Evolutionary conservation across 2,797 vertebrate species (phyloP).

Genomic region (Eleutherodactylus coqui): DNA sequence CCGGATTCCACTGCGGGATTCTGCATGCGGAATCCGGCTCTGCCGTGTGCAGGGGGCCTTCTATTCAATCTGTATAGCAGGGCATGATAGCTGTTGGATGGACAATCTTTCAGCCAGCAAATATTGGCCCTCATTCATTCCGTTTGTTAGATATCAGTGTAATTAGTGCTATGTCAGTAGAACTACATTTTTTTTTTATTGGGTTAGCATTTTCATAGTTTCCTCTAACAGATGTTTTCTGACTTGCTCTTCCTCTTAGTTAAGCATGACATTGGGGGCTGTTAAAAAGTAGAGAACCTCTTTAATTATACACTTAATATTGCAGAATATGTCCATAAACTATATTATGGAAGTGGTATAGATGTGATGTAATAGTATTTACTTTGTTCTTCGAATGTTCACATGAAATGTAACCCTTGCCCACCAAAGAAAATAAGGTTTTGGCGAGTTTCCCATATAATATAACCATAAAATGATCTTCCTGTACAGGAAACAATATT

Average conservation of each 20-base stretch:
- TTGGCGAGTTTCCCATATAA: not conserved
- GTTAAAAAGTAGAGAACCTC: not conserved
- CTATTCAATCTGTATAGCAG: no score
- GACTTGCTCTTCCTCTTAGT: not conserved
- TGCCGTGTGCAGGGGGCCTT: no score
- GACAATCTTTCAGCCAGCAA: no score
- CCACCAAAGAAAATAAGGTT: not conserved
- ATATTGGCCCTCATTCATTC: no score
- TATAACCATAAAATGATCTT: constrained; percentile 51
- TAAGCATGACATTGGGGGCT: not conserved
- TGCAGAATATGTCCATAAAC: not conserved
- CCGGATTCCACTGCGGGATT: no score
- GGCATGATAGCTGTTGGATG: no score
- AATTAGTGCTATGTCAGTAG: not conserved
- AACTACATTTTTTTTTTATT: not conserved
- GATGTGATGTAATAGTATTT: not conserved
- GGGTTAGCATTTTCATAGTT: not conserved
- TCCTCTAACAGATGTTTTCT: not conserved
- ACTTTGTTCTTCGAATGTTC: not conserved
- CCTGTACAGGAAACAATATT: constrained; percentile 50
- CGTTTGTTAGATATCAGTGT: not conserved
- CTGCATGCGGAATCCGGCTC: no score
- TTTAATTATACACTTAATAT: not conserved
- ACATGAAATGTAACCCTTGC: not conserved
- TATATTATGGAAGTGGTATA: not conserved